Percentiles rank a stretch among this genome's conserved stretches.
Evolutionary conservation across 2,888 invertebrate species (phyloP).

Genomic region (Pyrgus malvae): DNA sequence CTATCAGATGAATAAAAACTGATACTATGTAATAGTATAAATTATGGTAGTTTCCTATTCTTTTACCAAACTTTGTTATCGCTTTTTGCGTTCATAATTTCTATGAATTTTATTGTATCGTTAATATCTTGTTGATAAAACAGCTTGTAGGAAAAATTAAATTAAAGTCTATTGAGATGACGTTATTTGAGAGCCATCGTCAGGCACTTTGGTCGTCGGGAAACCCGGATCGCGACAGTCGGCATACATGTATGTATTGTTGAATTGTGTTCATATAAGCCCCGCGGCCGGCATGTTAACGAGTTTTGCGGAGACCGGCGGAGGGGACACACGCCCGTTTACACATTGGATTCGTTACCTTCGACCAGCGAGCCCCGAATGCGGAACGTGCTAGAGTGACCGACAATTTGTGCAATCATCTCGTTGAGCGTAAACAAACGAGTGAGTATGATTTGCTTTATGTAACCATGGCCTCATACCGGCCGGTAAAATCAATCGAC

Average conservation of each 20-base stretch:
- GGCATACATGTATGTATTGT: not conserved
- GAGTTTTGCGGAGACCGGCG: constrained; percentile 61
- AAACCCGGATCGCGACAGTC: constrained; percentile 18
- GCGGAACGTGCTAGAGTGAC: constrained; percentile 71
- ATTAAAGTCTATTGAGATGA: too few species aligned
- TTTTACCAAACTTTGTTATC: too few species aligned
- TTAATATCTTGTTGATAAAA: too few species aligned
- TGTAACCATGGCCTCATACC: constrained; percentile 46
- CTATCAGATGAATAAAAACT: too few species aligned
- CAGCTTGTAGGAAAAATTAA: too few species aligned
- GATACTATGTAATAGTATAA: too few species aligned
- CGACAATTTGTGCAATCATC: constrained; percentile 76
- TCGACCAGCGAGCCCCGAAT: constrained; percentile 44
- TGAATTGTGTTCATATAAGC: constrained; percentile 45
- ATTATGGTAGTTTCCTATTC: too few species aligned
- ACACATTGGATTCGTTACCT: constrained; percentile 30
- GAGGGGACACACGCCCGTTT: constrained; percentile 51
- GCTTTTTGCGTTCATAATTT: too few species aligned
- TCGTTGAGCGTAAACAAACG: constrained; percentile 78
- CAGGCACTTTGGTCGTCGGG: constrained; percentile 2
- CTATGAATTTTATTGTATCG: too few species aligned
- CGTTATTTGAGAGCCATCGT: not conserved
- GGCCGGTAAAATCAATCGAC: constrained; percentile 35
- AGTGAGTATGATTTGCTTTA: constrained; percentile 67
- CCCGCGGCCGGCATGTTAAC: constrained; percentile 47